A percentile compares a stretch with the other conserved stretches of the same genome.
phyloP scores from a whole-genome alignment of 2,888 invertebrate genomes.

The Acleris holmiana region DNA sequence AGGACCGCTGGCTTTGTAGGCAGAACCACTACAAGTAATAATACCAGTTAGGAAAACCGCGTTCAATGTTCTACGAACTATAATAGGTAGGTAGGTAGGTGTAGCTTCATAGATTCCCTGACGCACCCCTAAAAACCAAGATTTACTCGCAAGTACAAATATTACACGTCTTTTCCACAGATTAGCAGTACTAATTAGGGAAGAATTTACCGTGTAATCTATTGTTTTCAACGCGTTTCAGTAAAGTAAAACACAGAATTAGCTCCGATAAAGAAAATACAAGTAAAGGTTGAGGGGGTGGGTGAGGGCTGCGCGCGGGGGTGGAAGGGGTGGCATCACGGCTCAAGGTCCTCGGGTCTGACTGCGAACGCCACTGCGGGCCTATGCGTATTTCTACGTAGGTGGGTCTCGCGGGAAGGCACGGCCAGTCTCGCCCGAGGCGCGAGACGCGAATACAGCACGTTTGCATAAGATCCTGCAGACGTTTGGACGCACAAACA shows the following conservation, averaged over 20 bases:
- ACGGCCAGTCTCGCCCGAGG: slow-evolving; percentile 16
- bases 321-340: slow-evolving; percentile 52
- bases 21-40: too few relatives aligned
- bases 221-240: slow-evolving; percentile 13
- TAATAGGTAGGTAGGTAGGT: too few relatives aligned
- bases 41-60: too few relatives aligned
- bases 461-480: slow-evolving; percentile 23
- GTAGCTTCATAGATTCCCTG: too few relatives aligned
- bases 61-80: too few relatives aligned
- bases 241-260: slow-evolving; percentile 27
- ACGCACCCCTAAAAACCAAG: too few relatives aligned
- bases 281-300: slow-evolving; percentile 61
- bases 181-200: slow-evolving; percentile 6
- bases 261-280: slow-evolving; percentile 41
- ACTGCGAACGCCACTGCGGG: slow-evolving; percentile 68
- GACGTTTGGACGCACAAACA: slow-evolving; percentile 1
- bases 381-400: slow-evolving; percentile 73
- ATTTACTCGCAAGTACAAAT: neutral
- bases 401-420: slow-evolving; percentile 37
- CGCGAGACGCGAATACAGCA: neutral
- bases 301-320: slow-evolving; percentile 43
- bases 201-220: slow-evolving; percentile 16
- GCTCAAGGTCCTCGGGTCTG: slow-evolving; percentile 58
- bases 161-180: slow-evolving; percentile 3
- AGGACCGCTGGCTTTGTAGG: too few relatives aligned